phyloP scores from a whole-genome alignment of 2,888 invertebrate genomes.

The Coelopa pilipes region DNA sequence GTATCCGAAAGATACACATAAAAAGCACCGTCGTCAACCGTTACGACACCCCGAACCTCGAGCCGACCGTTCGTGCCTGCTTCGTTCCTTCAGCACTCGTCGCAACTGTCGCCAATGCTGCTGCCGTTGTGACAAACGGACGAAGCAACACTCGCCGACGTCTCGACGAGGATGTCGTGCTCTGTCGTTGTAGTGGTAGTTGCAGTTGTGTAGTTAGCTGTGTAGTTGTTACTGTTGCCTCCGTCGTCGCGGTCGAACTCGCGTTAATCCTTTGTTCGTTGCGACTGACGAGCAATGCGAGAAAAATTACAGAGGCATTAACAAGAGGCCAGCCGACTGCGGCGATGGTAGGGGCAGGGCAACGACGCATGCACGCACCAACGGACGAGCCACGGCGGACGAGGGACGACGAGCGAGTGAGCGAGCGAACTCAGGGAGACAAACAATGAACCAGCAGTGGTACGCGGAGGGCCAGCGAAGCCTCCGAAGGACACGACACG shows the following conservation, averaged over 20 bases:
- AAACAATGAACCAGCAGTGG: too few species aligned
- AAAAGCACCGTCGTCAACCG: constrained; percentile 23
- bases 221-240: constrained; percentile 12
- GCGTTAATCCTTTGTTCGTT: constrained; percentile 34
- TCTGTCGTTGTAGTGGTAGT: background rate
- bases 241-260: background rate
- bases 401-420: background rate
- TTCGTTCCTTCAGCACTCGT: background rate
- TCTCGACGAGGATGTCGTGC: too few species aligned
- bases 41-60: constrained; percentile 2
- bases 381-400: background rate
- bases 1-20: constrained; percentile 33
- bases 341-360: background rate
- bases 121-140: constrained; percentile 23
- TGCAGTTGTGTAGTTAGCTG: background rate
- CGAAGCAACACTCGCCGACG: constrained; percentile 21
- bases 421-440: background rate
- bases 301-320: constrained; percentile 3
- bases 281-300: constrained; percentile 14
- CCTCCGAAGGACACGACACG: background rate
- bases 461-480: background rate
- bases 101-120: background rate
- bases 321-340: background rate
- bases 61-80: background rate
- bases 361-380: constrained; percentile 15